phyloP scores from a whole-genome alignment of 2,113 vertebrate genomes.

The Chlorodrepanis virens region DNA sequence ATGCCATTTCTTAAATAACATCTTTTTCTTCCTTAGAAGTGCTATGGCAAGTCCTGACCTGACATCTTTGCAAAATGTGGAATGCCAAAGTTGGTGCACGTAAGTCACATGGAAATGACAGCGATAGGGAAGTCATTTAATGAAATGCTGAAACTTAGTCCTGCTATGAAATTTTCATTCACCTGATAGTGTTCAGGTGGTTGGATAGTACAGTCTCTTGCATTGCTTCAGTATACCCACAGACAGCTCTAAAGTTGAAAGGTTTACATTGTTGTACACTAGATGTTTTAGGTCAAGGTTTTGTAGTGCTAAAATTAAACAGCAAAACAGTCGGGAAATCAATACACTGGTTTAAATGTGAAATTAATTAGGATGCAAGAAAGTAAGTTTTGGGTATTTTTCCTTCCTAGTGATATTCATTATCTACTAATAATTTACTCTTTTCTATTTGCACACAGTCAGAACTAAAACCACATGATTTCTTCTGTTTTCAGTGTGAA shows the following conservation, averaged over 20 bases:
- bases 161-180: not conserved
- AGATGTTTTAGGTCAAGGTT: not conserved
- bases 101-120: not conserved
- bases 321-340: not conserved
- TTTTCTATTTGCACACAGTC: not conserved
- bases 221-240: not conserved
- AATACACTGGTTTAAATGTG: not conserved
- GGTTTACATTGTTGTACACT: not conserved
- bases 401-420: not conserved
- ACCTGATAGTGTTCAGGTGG: not conserved
- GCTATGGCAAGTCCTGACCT: not conserved
- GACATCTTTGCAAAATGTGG: fast-evolving
- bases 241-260: not conserved
- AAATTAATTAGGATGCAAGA: not conserved
- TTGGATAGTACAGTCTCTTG: not conserved
- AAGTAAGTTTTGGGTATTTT: not conserved
- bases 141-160: not conserved
- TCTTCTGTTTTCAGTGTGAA: not conserved
- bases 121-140: not conserved
- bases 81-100: not conserved
- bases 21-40: not conserved
- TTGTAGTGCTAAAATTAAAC: not conserved
- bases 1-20: not conserved
- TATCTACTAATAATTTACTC: not conserved
- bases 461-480: not conserved